A percentile compares a stretch with the other conserved stretches of the same genome.
phyloP scores from a whole-genome alignment of 2,113 vertebrate genomes.

The Grammomys dolichurus region DNA sequence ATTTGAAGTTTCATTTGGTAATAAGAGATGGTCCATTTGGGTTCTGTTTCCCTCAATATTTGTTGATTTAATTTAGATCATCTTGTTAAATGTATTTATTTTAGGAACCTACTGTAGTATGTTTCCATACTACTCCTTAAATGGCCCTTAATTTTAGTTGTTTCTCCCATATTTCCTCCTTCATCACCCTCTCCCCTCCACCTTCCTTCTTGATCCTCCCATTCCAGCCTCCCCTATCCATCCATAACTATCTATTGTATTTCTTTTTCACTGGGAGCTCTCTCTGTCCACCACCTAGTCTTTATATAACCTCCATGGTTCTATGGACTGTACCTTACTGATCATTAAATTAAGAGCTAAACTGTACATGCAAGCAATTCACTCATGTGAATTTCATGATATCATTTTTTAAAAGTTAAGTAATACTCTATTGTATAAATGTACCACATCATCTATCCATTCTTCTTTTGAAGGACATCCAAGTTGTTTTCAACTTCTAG shows the following conservation, averaged over 20 bases:
- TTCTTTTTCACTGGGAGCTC: neutral
- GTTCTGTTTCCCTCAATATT: neutral
- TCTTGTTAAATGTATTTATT: neutral
- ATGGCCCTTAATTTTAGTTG: neutral
- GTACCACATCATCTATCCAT: too few species aligned
- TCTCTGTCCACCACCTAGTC: neutral
- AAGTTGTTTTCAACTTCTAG: too few species aligned
- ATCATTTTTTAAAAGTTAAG: too few species aligned
- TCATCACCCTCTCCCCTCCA: neutral
- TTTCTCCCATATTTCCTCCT: neutral
- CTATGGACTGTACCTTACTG: neutral
- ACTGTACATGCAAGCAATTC: too few species aligned
- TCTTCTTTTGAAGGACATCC: too few species aligned
- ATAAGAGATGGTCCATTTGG: neutral
- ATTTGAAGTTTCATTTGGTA: neutral
- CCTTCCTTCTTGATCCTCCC: neutral
- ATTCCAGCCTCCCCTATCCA: neutral
- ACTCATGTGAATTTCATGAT: too few species aligned
- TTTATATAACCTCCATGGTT: neutral
- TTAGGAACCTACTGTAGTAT: neutral
- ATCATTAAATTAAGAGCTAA: too few species aligned
- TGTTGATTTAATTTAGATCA: neutral
- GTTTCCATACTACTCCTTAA: neutral
- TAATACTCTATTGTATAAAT: too few species aligned
- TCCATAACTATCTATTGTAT: neutral